Base-by-base conservation (phyloP, 2,113 vertebrate species). In the Poeciliopsis occidentalis region DNA sequence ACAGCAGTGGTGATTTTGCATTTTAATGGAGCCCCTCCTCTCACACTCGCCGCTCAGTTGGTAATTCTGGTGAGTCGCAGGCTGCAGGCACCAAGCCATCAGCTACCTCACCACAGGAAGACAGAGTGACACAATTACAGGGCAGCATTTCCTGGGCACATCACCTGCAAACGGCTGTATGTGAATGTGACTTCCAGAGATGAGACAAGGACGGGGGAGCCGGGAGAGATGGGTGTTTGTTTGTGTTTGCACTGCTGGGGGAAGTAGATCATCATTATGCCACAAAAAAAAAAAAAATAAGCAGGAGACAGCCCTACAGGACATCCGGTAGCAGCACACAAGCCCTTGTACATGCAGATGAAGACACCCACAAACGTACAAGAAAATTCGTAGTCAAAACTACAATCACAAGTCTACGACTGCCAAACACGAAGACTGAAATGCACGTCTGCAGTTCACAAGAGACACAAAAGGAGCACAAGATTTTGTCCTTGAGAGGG, bases 1-100 rank as follows among this genome's bases (percentile, higher is more conserved):
- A 85, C 85, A 83, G 80, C 88, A 74, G 90, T 91, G 92, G 92
- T 83, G 81, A 91, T 94, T 94, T 93, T 91, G 88, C 91, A 93
- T 95, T 94, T 93, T 88, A 89, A 93, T 93, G 82, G 90, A 86
- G 87, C 83, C 72, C 80, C 67, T 76, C 71, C 80, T 78, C 71
- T 57, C 65, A 67, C 44, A 27, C 57, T 71, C 76, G 27, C 70
- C 80, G 64, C 79, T 80, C 81, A 76, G 76, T 73, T 86, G 85
- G 90, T 90, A 79, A 93, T 93, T 91, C 85, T 79, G 90, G 81
- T 78, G 79, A 75, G 74, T 85, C 44, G 73, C 74, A 82, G 80
- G 72, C 72, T 84, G 83, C 63, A 73, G 72, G 75, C 79, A 65
- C 75, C 81, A 34, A 81, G 85, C 74, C 75, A 86, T 79, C 75